Base-by-base conservation (phyloP, 2,888 invertebrate genomes). In the Hirtodrosophila histrioides region DNA sequence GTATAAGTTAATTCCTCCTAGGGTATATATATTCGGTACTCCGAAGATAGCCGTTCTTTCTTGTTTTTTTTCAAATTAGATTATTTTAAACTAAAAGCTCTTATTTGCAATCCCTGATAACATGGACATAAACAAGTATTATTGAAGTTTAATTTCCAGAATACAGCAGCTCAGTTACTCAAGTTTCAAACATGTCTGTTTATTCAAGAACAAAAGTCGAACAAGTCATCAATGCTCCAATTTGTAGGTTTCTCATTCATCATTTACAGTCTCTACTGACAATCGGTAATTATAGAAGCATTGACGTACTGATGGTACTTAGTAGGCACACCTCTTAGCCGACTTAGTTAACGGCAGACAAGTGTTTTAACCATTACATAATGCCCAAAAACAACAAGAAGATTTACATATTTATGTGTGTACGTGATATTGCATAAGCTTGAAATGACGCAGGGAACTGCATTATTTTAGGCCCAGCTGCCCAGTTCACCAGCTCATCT, bases 341-440 rank as follows among this genome's bases (percentile, higher is more conserved):
- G 31, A 36, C 35, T 44, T 44, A 31, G 39, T 73, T 63, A 46
- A 40, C 35, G 55, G 55, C 36, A 46, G 58, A 58, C 69, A 74
- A 74, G 69, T 74, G 74, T 50, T 70, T 67, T 44, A 10, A 24
- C n/a, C 66, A 69, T 83, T 83, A 62, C 78, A 75, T 73, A 82
- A 83, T 54, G 55, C 7, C 9, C 51, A 74, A 76, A 78, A 76
- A 81, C 49, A 73, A 73, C 62, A 61, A 85, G 78, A 78, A 85
- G 74, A 79, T 63, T 77, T 72, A 72, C 61, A 64, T 74, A 64
- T 68, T 62, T 72, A 63, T 66, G 69, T 69, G 41, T 57, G 69
- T 76, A 78, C 82, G 75, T 76, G 85, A 36, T 58, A 63, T 82
- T 82, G 71, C 85, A 85, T 82, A 82, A 82, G 67, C 69, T 61